phyloP scores from a whole-genome alignment of 2,888 invertebrate species.

The Patella pellucida region DNA sequence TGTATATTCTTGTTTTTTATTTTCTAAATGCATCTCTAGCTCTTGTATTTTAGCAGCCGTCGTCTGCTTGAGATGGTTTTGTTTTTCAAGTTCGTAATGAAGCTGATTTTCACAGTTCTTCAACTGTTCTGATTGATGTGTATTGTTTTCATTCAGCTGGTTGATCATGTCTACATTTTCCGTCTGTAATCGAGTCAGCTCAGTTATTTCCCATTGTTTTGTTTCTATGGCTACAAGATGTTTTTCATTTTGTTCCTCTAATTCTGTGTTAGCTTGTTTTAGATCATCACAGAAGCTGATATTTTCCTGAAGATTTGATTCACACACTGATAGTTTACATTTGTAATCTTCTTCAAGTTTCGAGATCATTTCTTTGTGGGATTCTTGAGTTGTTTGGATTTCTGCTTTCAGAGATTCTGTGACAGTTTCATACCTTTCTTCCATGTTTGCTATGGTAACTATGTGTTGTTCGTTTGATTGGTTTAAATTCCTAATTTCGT shows the following conservation, averaged over 20 bases:
- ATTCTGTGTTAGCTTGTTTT: neutral
- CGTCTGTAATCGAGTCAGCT: neutral
- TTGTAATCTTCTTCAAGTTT: conserved; percentile 24
- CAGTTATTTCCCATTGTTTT: conserved; percentile 8
- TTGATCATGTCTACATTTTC: conserved; percentile 26
- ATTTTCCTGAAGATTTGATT: neutral
- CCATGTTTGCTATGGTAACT: neutral
- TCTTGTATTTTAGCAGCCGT: conserved; percentile 23
- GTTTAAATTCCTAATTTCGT: neutral
- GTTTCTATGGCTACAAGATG: neutral
- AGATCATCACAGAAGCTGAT: neutral
- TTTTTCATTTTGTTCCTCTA: neutral
- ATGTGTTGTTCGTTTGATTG: neutral
- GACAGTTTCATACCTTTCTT: neutral
- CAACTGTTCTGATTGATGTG: conserved; percentile 11
- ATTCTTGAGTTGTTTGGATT: neutral
- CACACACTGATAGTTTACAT: neutral
- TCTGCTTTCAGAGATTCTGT: neutral
- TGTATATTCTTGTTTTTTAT: conserved; percentile 31
- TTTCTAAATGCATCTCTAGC: conserved; percentile 21
- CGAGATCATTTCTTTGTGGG: conserved; percentile 29
- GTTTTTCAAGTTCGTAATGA: conserved; percentile 26
- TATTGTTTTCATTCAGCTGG: conserved; percentile 22
- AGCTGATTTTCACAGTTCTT: conserved; percentile 29
- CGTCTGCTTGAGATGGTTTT: conserved; percentile 26